Percentiles rank a stretch among this genome's conserved stretches.
Conservation (phyloP, 2,797 vertebrate genomes). For the Gymnodraco acuticeps region DNA sequence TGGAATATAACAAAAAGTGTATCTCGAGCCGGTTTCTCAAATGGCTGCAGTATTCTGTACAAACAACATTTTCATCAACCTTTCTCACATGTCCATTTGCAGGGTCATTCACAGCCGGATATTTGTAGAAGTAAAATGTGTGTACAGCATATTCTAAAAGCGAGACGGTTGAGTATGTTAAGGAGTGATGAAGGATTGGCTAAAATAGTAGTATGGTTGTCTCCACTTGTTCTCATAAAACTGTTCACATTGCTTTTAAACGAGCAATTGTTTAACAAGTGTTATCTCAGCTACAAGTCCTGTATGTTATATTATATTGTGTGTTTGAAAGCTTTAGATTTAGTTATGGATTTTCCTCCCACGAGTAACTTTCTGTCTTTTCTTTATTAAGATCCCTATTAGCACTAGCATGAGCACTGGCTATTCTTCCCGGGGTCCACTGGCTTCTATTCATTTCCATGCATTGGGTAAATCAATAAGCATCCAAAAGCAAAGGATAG, state of each 20-base stretch:
- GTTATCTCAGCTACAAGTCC: not conserved
- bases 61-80: no score
- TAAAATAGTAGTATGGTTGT: not conserved
- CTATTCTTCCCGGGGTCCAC: no score
- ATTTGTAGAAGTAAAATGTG: not conserved
- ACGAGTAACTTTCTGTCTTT: no score
- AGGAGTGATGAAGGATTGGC: not conserved
- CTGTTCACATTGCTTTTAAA: not conserved
- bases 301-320: not conserved
- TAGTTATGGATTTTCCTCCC: not conserved
- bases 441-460: not conserved
- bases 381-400: no score
- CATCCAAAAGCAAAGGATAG: not conserved
- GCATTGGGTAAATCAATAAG: not conserved
- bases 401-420: no score
- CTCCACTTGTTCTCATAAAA: not conserved
- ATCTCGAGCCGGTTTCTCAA: no score
- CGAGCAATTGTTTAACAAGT: not conserved
- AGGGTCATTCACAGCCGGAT: conserved; percentile 34
- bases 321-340: not conserved
- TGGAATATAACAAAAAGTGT: no score
- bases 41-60: no score
- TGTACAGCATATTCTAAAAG: not conserved
- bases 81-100: not conserved
- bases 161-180: no score